Conservation (phyloP, 2,888 invertebrate species). For the Cordilura impudica region DNA sequence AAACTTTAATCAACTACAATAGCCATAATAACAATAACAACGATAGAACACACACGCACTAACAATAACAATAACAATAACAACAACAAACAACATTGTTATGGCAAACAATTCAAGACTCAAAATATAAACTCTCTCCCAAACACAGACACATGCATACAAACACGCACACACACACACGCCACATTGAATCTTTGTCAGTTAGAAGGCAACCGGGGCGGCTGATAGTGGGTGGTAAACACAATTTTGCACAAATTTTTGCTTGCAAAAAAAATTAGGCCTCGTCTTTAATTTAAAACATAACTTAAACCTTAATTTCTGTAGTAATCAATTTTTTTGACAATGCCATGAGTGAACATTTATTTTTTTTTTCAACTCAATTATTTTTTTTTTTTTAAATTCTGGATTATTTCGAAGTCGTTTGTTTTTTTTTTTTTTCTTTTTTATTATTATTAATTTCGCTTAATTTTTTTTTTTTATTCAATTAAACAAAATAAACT, state of each 20-base stretch:
- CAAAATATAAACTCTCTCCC: constrained; percentile 30
- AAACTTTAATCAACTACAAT: constrained; percentile 14
- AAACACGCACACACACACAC: neutral
- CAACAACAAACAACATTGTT: neutral
- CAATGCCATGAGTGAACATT: neutral
- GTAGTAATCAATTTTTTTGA: neutral
- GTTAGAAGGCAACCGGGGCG: neutral
- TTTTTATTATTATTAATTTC: constrained; percentile 1
- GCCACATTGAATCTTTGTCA: neutral
- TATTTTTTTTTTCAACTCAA: neutral
- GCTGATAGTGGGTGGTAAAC: constrained; percentile 50
- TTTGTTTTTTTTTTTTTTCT: constrained; percentile 11
- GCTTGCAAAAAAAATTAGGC: constrained; percentile 37
- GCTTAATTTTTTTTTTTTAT: neutral
- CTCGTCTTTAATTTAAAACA: constrained; percentile 43
- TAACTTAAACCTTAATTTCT: constrained; percentile 36
- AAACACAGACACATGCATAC: neutral
- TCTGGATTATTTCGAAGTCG: constrained; percentile 7
- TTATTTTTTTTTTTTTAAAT: constrained; percentile 1
- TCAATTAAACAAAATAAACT: neutral
- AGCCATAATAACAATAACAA: constrained; percentile 3
- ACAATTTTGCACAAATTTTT: constrained; percentile 36
- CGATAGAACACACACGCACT: neutral
- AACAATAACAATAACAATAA: neutral
- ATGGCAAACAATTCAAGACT: neutral